Conservation (phyloP, 2,797 vertebrate genomes). For the Prionace glauca region DNA sequence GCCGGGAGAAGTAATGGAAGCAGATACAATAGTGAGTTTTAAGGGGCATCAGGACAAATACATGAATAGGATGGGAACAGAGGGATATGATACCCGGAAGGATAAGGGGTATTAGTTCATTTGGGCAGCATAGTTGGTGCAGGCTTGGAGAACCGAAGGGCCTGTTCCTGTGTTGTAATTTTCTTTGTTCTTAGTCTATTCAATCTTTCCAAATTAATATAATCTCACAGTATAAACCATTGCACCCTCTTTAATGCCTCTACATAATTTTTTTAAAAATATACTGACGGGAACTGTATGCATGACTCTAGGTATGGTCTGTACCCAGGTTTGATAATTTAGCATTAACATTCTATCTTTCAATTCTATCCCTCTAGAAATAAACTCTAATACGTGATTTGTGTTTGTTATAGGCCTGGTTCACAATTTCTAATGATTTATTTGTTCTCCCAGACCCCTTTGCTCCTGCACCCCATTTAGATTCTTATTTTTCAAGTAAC, state of each 20-base stretch:
- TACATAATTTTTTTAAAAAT: background rate
- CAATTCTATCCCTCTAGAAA: background rate
- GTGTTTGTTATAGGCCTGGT: background rate
- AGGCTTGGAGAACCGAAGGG: too few species aligned
- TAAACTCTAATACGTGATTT: background rate
- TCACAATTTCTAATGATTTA: background rate
- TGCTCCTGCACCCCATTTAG: background rate
- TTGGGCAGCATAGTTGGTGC: too few species aligned
- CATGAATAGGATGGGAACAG: too few species aligned
- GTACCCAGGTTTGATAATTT: background rate
- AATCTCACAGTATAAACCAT: background rate
- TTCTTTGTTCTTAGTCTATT: too few species aligned
- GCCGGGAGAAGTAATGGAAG: too few species aligned
- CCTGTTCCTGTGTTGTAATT: too few species aligned
- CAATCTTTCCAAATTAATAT: background rate
- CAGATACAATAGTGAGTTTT: too few species aligned
- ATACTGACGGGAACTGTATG: background rate
- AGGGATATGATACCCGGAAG: too few species aligned
- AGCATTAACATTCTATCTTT: background rate
- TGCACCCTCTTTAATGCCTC: background rate
- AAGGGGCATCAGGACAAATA: too few species aligned
- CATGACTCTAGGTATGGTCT: background rate
- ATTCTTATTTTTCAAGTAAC: background rate
- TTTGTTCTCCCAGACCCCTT: background rate
- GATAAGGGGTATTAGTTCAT: too few species aligned